Evolutionary conservation across 2,888 invertebrate species (phyloP).

Genomic region (Notodonta dromedarius): DNA sequence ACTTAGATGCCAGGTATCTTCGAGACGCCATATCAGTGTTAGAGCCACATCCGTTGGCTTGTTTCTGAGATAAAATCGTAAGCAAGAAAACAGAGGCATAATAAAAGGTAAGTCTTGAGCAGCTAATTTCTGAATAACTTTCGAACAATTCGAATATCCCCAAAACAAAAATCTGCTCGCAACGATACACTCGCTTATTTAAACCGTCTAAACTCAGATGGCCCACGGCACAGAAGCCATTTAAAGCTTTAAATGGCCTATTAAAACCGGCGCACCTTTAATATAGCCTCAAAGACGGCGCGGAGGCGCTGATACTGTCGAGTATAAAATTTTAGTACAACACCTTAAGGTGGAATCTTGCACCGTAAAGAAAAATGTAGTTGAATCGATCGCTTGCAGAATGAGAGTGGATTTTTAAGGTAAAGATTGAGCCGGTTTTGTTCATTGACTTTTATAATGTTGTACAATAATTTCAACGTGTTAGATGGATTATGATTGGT

Average conservation of each 20-base stretch:
- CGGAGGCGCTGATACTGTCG: slow-evolving; percentile 21
- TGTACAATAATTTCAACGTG: too few species aligned
- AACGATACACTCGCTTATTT: neutral
- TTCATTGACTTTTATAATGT: neutral
- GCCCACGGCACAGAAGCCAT: slow-evolving; percentile 14
- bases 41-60: too few species aligned
- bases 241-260: slow-evolving; percentile 30
- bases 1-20: neutral
- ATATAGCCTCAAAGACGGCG: slow-evolving; percentile 20
- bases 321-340: slow-evolving; percentile 40
- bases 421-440: neutral
- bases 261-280: slow-evolving; percentile 38
- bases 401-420: neutral
- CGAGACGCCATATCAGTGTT: neutral
- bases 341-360: slow-evolving; percentile 15
- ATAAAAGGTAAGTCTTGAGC: too few species aligned
- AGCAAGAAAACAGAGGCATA: too few species aligned
- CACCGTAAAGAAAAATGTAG: slow-evolving; percentile 1
- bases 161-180: neutral
- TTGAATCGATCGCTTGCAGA: slow-evolving; percentile 1
- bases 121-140: too few species aligned
- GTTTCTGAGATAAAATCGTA: too few species aligned
- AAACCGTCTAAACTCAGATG: slow-evolving; percentile 14
- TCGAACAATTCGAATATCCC: too few species aligned
- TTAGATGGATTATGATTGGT: neutral